These are phyloP conservation scores for Synergus japonicus DNA, from an alignment of 2,888 invertebrate species.

Conservation along the genomic window DNA sequence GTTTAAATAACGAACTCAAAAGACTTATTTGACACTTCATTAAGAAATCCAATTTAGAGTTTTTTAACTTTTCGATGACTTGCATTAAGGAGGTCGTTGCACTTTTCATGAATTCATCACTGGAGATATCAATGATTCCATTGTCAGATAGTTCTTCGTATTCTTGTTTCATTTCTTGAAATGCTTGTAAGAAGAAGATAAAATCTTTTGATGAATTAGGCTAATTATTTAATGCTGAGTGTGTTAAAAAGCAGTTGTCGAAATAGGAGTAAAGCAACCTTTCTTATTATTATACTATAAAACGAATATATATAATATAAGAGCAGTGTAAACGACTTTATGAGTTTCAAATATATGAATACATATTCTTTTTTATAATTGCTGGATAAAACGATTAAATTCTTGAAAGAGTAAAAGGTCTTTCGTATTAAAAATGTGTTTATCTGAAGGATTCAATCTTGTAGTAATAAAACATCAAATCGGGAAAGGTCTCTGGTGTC, in stretches of 20 bases:
- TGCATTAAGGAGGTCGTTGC: slow-evolving; percentile 17
- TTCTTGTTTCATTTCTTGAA: background rate
- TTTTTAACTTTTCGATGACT: slow-evolving; percentile 12
- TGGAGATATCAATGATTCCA: slow-evolving; percentile 22
- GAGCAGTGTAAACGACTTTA: too few species aligned
- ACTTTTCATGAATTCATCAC: slow-evolving; percentile 26
- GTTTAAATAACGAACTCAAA: slow-evolving; percentile 1
- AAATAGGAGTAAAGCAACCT: background rate
- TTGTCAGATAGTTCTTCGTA: background rate
- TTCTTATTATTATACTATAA: too few species aligned
- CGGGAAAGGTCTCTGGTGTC: background rate
- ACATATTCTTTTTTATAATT: background rate
- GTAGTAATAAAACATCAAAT: background rate
- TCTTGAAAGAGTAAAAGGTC: background rate
- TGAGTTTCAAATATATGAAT: background rate
- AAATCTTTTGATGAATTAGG: background rate
- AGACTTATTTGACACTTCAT: slow-evolving; percentile 14
- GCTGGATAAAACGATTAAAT: background rate
- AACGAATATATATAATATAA: too few species aligned
- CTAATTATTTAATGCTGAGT: background rate
- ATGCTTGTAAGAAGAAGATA: background rate
- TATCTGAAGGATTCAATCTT: background rate
- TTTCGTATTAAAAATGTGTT: slow-evolving; percentile 1
- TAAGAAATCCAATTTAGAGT: slow-evolving; percentile 20
- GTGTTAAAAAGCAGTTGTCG: background rate